These are phyloP conservation scores for Hydrochoerus hydrochaeris DNA, from an alignment of 2,113 vertebrate species.

Conservation along the genomic window DNA sequence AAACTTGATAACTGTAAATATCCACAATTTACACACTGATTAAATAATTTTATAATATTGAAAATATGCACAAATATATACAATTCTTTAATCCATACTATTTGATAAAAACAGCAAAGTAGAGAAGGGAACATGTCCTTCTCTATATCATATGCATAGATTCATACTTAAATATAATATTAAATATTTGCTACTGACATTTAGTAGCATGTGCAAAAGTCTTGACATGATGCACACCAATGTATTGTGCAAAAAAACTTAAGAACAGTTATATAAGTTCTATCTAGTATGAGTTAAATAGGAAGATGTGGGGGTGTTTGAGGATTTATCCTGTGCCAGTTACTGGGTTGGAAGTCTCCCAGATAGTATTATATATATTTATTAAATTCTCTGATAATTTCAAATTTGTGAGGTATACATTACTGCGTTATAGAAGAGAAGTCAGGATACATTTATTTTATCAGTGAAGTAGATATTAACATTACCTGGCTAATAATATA, in stretches of 20 bases:
- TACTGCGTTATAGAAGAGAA: not conserved
- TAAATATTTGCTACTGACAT: not conserved
- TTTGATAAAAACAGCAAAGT: not conserved
- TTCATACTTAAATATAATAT: not conserved
- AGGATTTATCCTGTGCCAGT: not conserved
- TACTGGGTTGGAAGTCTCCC: not conserved
- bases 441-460: not conserved
- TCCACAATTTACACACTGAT: not conserved
- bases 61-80: not conserved
- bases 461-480: not conserved
- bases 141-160: not conserved
- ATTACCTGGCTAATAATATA: not conserved
- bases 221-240: not conserved
- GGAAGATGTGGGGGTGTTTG: not conserved
- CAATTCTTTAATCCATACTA: not conserved
- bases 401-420: not conserved
- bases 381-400: not conserved
- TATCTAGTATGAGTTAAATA: not conserved
- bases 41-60: not conserved
- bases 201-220: not conserved
- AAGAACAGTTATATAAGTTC: not conserved
- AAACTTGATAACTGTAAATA: not conserved
- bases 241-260: not conserved
- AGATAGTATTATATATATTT: not conserved
- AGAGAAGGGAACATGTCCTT: not conserved